Conservation (phyloP, 1,140 invertebrate genomes). For the Zaprionus ornatus region DNA sequence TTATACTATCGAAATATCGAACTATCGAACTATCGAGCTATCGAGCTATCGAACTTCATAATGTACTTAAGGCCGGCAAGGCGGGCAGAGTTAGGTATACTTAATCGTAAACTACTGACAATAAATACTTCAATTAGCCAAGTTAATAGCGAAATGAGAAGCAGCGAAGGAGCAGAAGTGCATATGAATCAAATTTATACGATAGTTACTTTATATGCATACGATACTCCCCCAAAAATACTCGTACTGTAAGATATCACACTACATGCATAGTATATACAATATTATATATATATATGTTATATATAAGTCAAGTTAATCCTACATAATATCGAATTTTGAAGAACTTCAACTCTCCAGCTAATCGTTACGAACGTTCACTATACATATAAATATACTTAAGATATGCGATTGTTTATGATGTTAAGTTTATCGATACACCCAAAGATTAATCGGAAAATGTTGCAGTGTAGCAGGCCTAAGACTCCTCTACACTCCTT, state of each 20-base stretch:
- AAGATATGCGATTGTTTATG: background rate
- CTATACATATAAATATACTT: background rate
- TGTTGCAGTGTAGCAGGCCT: too few relatives aligned
- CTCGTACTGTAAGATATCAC: constrained; percentile 13
- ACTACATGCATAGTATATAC: background rate
- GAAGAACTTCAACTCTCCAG: constrained; percentile 11
- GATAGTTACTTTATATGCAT: constrained; percentile 31
- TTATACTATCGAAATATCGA: background rate
- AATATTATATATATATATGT: too few relatives aligned
- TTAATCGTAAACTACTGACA: constrained; percentile 83
- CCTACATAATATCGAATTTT: constrained; percentile 26
- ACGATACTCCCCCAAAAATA: constrained; percentile 3
- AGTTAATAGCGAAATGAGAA: constrained; percentile 49
- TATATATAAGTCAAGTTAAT: constrained; percentile 22
- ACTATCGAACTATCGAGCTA: background rate
- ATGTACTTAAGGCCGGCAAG: constrained; percentile 40
- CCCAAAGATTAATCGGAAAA: too few relatives aligned
- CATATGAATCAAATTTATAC: constrained; percentile 73
- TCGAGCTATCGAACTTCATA: background rate
- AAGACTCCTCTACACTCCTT: too few relatives aligned
- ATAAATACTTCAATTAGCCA: constrained; percentile 83
- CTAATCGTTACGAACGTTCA: constrained; percentile 26
- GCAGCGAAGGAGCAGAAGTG: constrained; percentile 12
- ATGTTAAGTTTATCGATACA: background rate
- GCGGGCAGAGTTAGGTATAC: constrained; percentile 55